phyloP scores from a whole-genome alignment of 2,888 invertebrate genomes.

The Hydropsyche betteni region DNA sequence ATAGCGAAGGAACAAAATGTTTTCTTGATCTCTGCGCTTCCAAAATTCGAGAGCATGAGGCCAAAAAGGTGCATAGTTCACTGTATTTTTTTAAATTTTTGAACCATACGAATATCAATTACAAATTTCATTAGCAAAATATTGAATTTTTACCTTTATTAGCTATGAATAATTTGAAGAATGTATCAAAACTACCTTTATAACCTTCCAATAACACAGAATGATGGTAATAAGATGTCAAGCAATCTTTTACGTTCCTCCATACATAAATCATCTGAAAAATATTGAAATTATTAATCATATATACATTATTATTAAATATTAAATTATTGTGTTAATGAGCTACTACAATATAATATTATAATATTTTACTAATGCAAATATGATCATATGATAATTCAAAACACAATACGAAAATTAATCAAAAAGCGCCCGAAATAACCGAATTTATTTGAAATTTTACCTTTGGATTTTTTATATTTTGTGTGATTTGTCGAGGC shows the following conservation, averaged over 20 bases:
- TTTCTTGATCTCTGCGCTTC: slow-evolving; percentile 17
- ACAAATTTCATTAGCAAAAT: too few relatives aligned
- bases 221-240: slow-evolving; percentile 76
- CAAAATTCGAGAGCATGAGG: slow-evolving; percentile 18
- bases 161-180: slow-evolving; percentile 69
- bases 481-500: slow-evolving; percentile 56
- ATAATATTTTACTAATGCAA: too few relatives aligned
- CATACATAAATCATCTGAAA: slow-evolving; percentile 70
- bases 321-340: too few relatives aligned
- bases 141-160: slow-evolving; percentile 63
- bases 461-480: slow-evolving; percentile 48
- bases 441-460: neutral
- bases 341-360: too few relatives aligned
- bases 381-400: too few relatives aligned
- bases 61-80: slow-evolving; percentile 26
- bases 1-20: slow-evolving; percentile 1
- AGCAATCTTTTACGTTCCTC: slow-evolving; percentile 77
- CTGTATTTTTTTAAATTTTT: neutral
- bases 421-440: too few relatives aligned
- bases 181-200: slow-evolving; percentile 65
- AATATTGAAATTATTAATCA: neutral
- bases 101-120: too few relatives aligned
- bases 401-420: too few relatives aligned
- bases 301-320: neutral
- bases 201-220: slow-evolving; percentile 69